Base-by-base conservation (phyloP, 1,140 invertebrate species). In the Pseudobourletiella spinata region DNA sequence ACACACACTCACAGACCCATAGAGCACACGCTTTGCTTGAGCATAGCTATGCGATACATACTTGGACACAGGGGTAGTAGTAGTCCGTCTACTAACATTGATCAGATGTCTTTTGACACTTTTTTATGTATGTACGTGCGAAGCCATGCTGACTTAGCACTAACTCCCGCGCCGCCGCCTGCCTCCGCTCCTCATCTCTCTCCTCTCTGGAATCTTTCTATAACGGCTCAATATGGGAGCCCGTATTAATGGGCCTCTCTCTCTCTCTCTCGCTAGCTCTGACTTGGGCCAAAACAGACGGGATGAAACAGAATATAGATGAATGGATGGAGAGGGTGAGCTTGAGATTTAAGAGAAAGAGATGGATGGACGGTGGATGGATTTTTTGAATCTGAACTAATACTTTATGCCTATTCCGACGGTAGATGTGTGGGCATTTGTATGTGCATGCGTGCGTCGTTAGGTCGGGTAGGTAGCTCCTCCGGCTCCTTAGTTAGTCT, bases 71-170 rank as follows among this genome's bases (percentile, higher is more conserved):
- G 8, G 32, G n/a, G 32, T 39, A n/a, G n/a, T 11, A 39, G 32
- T n/a, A n/a, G n/a, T n/a, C n/a, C n/a, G n/a, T n/a, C n/a, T n/a
- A 46, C 16, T 50, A 65, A 68, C 66, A 68, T 68, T 68, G 67
- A 65, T 68, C 67, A 65, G 67, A 68, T 68, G 63, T 65, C 56
- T 8, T 26, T 64, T 68, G 67, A 68, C 63, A 68, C 63, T 63
- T 68, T 65, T 64, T 65, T 61, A 44, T 39, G 35, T n/a, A n/a
- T 39, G 35, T 39, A n/a, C n/a, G 35, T 39, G 35, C n/a, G 35
- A 39, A n/a, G n/a, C 35, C 35, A 39, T 39, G 46, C 46, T 48
- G 46, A 22, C 11, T 22, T 15, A n/a, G n/a, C n/a, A n/a, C n/a
- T n/a, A n/a, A n/a, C n/a, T n/a, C n/a, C n/a, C n/a, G n/a, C n/a